Evolutionary conservation across 2,797 vertebrate species (phyloP).

Genomic region (Apodemus agrarius): DNA sequence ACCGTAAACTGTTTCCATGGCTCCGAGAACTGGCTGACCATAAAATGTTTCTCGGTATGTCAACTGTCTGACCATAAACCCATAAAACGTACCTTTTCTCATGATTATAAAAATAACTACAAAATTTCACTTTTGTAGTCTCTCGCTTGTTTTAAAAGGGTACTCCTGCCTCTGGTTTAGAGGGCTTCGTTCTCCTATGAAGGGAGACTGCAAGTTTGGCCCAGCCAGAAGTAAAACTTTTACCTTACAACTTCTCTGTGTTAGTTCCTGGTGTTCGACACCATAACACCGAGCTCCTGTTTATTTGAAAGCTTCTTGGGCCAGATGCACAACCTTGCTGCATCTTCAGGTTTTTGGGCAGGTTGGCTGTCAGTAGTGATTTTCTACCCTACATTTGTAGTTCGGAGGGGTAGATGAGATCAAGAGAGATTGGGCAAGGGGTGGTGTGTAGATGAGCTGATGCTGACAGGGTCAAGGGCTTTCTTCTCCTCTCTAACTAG

Average conservation of each 20-base stretch:
- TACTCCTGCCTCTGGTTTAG: background rate
- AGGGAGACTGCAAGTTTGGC: background rate
- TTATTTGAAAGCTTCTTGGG: background rate
- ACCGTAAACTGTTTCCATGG: background rate
- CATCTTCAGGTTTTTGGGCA: background rate
- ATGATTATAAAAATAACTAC: background rate
- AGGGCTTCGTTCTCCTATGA: background rate
- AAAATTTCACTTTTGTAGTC: background rate
- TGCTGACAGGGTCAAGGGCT: background rate
- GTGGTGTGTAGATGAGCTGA: background rate
- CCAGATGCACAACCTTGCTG: background rate
- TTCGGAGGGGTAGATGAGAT: background rate
- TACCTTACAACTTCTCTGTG: background rate
- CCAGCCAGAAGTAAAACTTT: background rate
- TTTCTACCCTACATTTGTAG: background rate
- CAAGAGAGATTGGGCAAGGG: background rate
- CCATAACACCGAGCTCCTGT: background rate
- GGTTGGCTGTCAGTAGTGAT: background rate
- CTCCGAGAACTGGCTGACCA: accelerated
- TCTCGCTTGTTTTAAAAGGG: background rate
- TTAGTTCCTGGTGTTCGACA: background rate
- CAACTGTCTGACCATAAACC: background rate
- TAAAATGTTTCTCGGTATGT: background rate
- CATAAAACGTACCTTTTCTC: background rate
- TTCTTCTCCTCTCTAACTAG: background rate